phyloP scores from a whole-genome alignment of 2,888 invertebrate genomes.

The Drosophila emarginata region DNA sequence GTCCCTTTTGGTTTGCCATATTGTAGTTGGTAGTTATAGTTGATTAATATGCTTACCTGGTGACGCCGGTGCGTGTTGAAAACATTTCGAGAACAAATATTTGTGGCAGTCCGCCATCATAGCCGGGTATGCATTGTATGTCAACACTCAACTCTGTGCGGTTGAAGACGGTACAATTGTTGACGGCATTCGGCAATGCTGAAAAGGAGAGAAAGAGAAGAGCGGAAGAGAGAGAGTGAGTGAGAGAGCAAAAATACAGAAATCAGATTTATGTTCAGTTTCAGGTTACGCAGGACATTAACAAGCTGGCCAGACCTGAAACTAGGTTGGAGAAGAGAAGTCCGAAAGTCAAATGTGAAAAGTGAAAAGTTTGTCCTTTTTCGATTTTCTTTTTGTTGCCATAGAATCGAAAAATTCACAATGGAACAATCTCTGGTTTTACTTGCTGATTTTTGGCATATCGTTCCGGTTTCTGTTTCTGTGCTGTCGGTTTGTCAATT shows the following conservation, averaged over 20 bases:
- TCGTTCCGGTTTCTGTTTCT: slow-evolving; percentile 21
- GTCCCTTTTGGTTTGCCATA: background rate
- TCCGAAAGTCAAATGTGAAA: slow-evolving; percentile 17
- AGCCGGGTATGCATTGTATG: slow-evolving; percentile 91
- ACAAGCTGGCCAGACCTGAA: slow-evolving; percentile 41
- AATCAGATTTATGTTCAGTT: slow-evolving; percentile 43
- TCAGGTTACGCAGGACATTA: slow-evolving; percentile 59
- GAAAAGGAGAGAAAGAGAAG: slow-evolving; percentile 38
- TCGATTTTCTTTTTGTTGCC: background rate
- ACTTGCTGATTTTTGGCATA: slow-evolving; percentile 8
- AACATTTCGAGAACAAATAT: slow-evolving; percentile 91
- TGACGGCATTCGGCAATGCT: slow-evolving; percentile 93
- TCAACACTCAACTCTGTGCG: slow-evolving; percentile 92
- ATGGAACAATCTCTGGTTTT: slow-evolving; percentile 38
- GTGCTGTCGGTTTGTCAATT: slow-evolving; percentile 19
- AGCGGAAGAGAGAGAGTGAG: background rate
- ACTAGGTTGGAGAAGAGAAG: slow-evolving; percentile 1
- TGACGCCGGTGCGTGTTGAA: slow-evolving; percentile 82
- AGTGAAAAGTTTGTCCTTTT: slow-evolving; percentile 29
- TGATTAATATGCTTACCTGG: slow-evolving; percentile 81
- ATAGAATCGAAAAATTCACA: slow-evolving; percentile 31
- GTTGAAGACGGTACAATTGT: slow-evolving; percentile 93
- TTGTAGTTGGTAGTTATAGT: slow-evolving; percentile 41
- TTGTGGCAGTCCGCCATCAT: slow-evolving; percentile 95
- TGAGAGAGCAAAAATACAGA: background rate